Percentiles rank a stretch among this genome's conserved stretches.
Conservation (phyloP, 2,888 invertebrate genomes). For the Urechis unicinctus region DNA sequence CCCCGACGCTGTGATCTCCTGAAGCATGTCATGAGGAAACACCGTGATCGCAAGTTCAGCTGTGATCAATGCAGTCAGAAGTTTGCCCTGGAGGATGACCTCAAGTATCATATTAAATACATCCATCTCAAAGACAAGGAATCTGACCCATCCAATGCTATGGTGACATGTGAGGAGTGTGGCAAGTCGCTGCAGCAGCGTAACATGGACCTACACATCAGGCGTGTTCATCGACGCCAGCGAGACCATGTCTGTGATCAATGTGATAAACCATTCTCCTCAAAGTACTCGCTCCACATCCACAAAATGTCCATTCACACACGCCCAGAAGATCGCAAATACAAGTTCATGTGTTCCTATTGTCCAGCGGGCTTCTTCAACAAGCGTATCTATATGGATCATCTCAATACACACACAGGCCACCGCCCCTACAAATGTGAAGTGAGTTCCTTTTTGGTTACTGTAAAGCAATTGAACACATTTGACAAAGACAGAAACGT, state of each 20-base stretch:
- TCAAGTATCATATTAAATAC: background rate
- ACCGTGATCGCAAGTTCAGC: background rate
- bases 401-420: background rate
- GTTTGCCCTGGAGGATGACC: background rate
- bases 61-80: background rate
- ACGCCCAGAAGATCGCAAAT: background rate
- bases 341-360: background rate
- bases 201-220: background rate
- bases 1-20: background rate
- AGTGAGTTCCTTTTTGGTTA: too few species aligned
- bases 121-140: too few species aligned
- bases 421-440: background rate
- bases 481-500: too few species aligned
- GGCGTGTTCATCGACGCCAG: background rate
- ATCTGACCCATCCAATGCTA: background rate
- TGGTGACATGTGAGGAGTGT: background rate
- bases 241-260: background rate
- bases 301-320: background rate
- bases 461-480: too few species aligned
- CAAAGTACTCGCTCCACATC: background rate
- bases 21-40: constrained; percentile 1
- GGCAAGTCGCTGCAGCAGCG: background rate
- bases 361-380: background rate
- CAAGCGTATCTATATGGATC: background rate
- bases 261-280: background rate